Conservation (phyloP, 2,113 vertebrate genomes). For the Ctenomys sociabilis region DNA sequence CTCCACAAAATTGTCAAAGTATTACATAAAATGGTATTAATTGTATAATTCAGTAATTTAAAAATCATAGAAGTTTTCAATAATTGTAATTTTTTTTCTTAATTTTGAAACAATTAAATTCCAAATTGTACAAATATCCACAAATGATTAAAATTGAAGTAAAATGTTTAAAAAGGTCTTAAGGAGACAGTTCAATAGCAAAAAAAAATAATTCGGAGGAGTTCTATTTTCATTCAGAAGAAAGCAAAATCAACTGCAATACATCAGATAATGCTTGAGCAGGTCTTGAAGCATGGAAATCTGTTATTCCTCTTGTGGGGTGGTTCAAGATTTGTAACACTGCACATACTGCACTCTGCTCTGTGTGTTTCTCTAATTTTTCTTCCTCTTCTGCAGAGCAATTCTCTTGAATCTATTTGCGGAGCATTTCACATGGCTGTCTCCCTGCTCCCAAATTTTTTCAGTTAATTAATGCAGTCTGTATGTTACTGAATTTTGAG, state of each 20-base stretch:
- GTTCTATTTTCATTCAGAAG: not conserved
- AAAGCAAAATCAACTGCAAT: not conserved
- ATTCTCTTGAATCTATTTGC: not conserved
- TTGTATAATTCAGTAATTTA: not conserved
- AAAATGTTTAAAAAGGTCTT: not conserved
- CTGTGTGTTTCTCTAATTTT: not conserved
- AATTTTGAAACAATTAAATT: not conserved
- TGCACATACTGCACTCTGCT: not conserved
- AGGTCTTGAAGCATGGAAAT: not conserved
- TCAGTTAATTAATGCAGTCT: not conserved
- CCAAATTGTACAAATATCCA: not conserved
- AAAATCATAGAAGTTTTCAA: not conserved
- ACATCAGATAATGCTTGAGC: not conserved
- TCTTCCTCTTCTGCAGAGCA: not conserved
- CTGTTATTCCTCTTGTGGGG: not conserved
- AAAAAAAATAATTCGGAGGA: not conserved
- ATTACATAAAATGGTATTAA: conserved; percentile 14
- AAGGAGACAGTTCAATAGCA: not conserved
- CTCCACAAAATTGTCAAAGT: not conserved
- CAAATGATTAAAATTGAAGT: not conserved
- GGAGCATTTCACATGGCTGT: not conserved
- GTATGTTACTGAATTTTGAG: not conserved
- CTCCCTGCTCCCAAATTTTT: rapidly evolving
- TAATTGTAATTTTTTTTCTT: not conserved
- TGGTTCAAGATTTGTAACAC: not conserved